Base-by-base conservation (phyloP, 2,888 invertebrate species). In the Mythimna lalbum region DNA sequence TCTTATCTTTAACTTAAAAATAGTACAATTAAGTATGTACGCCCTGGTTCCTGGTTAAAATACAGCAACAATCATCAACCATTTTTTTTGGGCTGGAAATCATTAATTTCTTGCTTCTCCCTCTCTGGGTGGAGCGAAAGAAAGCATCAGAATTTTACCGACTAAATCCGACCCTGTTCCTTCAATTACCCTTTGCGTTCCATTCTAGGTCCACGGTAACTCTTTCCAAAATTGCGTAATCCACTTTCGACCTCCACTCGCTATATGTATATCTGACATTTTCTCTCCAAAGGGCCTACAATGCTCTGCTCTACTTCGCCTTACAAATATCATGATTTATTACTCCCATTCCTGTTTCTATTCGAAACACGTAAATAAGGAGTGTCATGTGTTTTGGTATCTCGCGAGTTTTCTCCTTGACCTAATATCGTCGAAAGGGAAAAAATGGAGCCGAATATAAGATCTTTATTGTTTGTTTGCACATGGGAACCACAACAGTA, bases 261-360 rank as follows among this genome's bases (percentile, higher is more conserved):
- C 23, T 12, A 10, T 31, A n/a, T n/a, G n/a, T n/a, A 27, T 47
- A 23, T 53, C 19, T 21, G 31, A 23, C 19, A n/a, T 47, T 63
- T n/a, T 56, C 27, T 17, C 17, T 43, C n/a, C 61, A 23, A 47
- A 65, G 19, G 33, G 50, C n/a, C 10, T 6, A 63, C 60, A 62
- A 64, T 50, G 36, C 52, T 27, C 21, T 49, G 27, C 47, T 70
- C 60, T 21, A 79, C 43, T 80, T 69, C 31, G 14, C 19, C 9
- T n/a, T 39, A 64, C 21, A 63, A 63, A 69, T 65, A 81, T 57
- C 72, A 49, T 78, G 64, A 83, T 78, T 67, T 81, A 75, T 81
- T 57, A 65, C 66, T 66, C 36, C 56, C 62, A 59, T 73, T 65
- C 23, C 43, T 60, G 63, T 75, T 64, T 33, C 55, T 57, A 70